These are phyloP conservation scores for Tokudaia muenninki DNA, from an alignment of 2,797 vertebrate species.

Conservation along the genomic window DNA sequence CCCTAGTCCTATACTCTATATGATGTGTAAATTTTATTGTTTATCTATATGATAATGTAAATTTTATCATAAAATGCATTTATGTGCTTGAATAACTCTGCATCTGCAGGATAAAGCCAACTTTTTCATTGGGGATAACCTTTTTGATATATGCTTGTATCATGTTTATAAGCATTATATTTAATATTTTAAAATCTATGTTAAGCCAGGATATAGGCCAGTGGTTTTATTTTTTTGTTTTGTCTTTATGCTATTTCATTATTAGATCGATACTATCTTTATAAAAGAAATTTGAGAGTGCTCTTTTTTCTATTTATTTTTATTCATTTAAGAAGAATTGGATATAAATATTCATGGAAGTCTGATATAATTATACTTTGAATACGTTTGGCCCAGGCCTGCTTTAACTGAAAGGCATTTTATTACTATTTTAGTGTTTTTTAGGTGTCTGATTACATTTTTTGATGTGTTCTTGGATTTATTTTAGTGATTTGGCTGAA, in stretches of 20 bases:
- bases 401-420: not conserved
- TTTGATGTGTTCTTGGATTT: not conserved
- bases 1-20: not conserved
- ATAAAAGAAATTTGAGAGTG: not conserved
- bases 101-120: not conserved
- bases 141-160: not conserved
- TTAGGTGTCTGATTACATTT: not conserved
- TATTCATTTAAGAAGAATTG: not conserved
- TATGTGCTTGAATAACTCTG: not conserved
- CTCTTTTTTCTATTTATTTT: not conserved
- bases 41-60: not conserved
- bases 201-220: not conserved
- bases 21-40: no score
- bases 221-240: not conserved
- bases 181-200: not conserved
- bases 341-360: not conserved
- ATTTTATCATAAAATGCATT: not conserved
- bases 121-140: not conserved
- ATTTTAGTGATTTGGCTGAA: not conserved
- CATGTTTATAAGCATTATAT: not conserved
- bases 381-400: not conserved
- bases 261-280: not conserved
- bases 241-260: not conserved
- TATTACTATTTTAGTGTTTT: not conserved
- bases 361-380: not conserved